Evolutionary conservation across 2,888 invertebrate genomes (phyloP).

Genomic region (Hydriomena furcata): DNA sequence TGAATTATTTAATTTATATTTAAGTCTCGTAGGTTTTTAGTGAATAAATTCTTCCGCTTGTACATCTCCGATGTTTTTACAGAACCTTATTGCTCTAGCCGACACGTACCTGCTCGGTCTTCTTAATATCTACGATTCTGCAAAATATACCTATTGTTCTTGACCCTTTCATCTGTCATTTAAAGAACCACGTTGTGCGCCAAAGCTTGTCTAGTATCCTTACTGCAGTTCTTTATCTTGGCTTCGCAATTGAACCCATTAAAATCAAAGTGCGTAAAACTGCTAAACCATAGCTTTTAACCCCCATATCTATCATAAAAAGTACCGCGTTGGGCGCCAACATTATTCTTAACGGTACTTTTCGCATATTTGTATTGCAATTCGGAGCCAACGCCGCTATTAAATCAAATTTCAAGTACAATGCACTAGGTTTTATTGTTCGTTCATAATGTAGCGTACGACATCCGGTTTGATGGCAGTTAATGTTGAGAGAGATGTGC

Average conservation of each 20-base stretch:
- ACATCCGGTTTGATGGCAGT: constrained; percentile 77
- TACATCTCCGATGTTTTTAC: no score
- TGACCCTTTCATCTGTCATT: no score
- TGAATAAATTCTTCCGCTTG: no score
- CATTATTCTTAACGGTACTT: constrained; percentile 38
- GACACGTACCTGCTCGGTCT: no score
- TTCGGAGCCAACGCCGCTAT: constrained; percentile 43
- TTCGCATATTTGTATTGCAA: constrained; percentile 37
- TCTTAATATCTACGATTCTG: background rate
- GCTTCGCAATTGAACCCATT: constrained; percentile 11
- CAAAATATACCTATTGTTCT: background rate
- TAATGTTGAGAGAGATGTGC: constrained; percentile 70
- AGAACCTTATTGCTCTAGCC: no score
- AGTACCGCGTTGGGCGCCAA: constrained; percentile 59
- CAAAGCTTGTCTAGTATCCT: background rate
- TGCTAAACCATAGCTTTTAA: constrained; percentile 20
- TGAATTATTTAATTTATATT: no score
- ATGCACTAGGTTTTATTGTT: constrained; percentile 71
- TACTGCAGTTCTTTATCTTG: background rate
- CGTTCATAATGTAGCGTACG: constrained; percentile 74
- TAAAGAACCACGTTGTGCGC: constrained; percentile 13
- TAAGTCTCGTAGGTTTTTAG: background rate
- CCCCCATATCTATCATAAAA: constrained; percentile 19
- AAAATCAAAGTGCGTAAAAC: constrained; percentile 22
- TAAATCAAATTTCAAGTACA: constrained; percentile 59